Base-by-base conservation (phyloP, 2,113 vertebrate genomes). In the Cricetomys ansorgei region DNA sequence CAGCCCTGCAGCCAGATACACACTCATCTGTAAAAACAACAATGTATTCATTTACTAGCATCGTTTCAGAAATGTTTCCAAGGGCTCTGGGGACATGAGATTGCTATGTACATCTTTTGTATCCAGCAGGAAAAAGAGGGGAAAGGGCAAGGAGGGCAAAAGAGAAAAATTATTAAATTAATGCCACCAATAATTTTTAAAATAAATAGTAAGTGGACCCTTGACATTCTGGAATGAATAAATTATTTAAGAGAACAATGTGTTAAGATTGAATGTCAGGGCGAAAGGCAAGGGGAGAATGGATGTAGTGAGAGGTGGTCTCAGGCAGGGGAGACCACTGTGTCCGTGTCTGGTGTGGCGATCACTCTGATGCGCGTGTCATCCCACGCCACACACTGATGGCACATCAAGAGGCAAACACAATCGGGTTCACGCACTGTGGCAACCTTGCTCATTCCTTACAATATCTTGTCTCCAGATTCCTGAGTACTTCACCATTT, bases 211-310 rank as follows among this genome's bases (percentile, higher is more conserved):
- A 98, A 98, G 99, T 99, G 99, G 99, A 99, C 99, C 99, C 98
- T 99, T 99, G 98, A 98, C 99, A 99, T 99, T 99, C 99, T 99
- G 99, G 99, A 99, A 99, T 99, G 99, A 99, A 99, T 99, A 99
- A 99, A 99, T 99, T 99, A 98, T 98, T 99, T 99, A 99, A 99
- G 99, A 99, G 98, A 98, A 98, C 50, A 99, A 98, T 98, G 98
- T 98, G 98, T 98, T 99, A 99, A 99, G 99, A 99, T 98, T 99
- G 98, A 99, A 99, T 98, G 98, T 99, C 98, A 99, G 99, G 98
- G 99, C 98, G 98, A 98, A 98, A 98, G 99, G 98, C 94, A 94
- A 98, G 98, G 88, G 97, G 97, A 76, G 92, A 92, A 84, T 98
- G 98, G 98, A 98, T 98, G 98, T 98, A 97, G 97, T 98, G 98